These are phyloP conservation scores for Tupaia tana DNA, from an alignment of 2,113 vertebrate species.

Conservation along the genomic window DNA sequence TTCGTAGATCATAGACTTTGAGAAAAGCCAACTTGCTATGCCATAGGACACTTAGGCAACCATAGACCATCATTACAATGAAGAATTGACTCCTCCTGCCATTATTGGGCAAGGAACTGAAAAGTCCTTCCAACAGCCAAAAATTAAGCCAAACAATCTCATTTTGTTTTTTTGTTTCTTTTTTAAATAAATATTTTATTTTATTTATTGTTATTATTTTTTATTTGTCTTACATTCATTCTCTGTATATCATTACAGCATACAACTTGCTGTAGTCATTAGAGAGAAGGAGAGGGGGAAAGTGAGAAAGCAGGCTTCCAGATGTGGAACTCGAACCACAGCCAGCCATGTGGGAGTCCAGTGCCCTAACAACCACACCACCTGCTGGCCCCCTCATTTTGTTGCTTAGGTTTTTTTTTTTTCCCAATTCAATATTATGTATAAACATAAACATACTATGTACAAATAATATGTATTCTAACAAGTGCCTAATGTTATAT, in stretches of 20 bases:
- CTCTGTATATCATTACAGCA: too few species aligned
- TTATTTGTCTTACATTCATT: too few species aligned
- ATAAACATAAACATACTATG: background rate
- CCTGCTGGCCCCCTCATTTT: background rate
- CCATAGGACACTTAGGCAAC: background rate
- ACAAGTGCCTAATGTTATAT: background rate
- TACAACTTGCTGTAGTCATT: too few species aligned
- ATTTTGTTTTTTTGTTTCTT: background rate
- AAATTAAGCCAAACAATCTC: background rate
- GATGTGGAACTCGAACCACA: too few species aligned
- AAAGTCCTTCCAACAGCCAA: background rate
- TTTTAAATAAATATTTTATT: background rate
- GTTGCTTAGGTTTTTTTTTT: background rate
- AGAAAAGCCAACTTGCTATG: background rate
- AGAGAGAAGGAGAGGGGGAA: too few species aligned
- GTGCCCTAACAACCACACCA: too few species aligned
- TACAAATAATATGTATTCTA: background rate
- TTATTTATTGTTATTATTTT: too few species aligned
- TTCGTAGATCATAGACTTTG: too few species aligned
- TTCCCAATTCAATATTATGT: background rate
- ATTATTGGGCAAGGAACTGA: background rate
- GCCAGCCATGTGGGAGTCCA: too few species aligned
- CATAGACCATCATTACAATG: background rate
- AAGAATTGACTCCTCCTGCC: background rate
- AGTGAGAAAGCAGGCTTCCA: too few species aligned